A percentile compares a stretch with the other conserved stretches of the same genome.
These are phyloP conservation scores for Eupithecia tripunctaria DNA, from an alignment of 2,888 invertebrate species.

Conservation along the genomic window DNA sequence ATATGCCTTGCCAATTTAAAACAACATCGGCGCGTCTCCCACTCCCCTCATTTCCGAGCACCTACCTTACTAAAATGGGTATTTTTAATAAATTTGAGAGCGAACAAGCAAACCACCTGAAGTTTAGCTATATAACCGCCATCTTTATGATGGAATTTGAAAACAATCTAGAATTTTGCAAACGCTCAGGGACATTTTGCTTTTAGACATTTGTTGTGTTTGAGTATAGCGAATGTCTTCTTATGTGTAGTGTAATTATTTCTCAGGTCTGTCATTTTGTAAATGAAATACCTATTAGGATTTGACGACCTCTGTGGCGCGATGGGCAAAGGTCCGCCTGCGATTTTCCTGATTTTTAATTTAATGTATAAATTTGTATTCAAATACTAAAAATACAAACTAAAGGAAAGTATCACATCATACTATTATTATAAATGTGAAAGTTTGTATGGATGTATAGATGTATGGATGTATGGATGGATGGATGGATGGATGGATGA, in stretches of 20 bases:
- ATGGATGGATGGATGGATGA: no score
- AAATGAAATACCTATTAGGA: no score
- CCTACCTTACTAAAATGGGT: background rate
- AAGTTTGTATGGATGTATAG: no score
- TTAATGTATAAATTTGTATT: no score
- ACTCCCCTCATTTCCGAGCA: background rate
- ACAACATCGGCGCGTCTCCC: background rate
- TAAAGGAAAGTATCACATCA: no score
- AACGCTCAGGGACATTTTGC: background rate
- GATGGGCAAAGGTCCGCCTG: no score
- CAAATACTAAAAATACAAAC: background rate
- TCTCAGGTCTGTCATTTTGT: no score
- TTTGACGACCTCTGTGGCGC: no score
- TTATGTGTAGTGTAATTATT: no score
- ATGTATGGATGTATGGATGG: no score
- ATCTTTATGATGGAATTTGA: background rate
- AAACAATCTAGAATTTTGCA: background rate
- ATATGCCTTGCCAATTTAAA: slow-evolving; percentile 7
- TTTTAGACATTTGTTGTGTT: background rate
- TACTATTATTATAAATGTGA: no score
- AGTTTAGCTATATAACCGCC: background rate
- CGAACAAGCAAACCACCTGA: background rate
- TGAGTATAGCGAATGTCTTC: background rate
- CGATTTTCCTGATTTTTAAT: no score
- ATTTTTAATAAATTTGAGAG: background rate